Evolutionary conservation across 1,140 invertebrate genomes (phyloP), one percentile per base, ranked within the genome.

Genomic region (Anthonomus grandis): DNA sequence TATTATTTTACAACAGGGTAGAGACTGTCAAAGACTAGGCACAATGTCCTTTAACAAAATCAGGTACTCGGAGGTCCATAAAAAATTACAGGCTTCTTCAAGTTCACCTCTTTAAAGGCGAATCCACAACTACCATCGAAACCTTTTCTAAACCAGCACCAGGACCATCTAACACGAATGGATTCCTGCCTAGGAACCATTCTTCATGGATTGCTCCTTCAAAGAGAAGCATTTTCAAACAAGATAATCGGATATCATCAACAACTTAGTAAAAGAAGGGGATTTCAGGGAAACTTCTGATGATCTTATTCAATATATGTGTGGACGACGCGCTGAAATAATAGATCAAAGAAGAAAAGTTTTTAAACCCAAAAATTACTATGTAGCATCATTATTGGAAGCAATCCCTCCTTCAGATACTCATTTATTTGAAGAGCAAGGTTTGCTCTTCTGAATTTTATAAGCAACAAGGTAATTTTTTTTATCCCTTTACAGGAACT

Each of bases 221-320:
- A 54, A 17, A 54, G 38, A 15, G 51, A 46, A 9, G 21, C 24
- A 15, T 27, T 54, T 46, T 5, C 50, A n/a, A 31, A 31, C 27
- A n/a, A 6, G 6, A 31, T 31, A 31, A 31, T 8, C 6, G n/a
- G n/a, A n/a, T 31, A 31, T 31, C 6, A 31, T 31, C n/a, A n/a
- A 6, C n/a, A 31, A 31, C 6, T n/a, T 8, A 31, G 6, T n/a
- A n/a, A n/a, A 6, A 31, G 27, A 8, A 6, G n/a, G 27, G 27
- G 27, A 31, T 6, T 31, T 31, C n/a, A 6, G 27, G n/a, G 27
- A 31, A 31, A n/a, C n/a, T n/a, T 31, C 27, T 31, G 27, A 31
- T 31, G 27, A n/a, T n/a, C n/a, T n/a, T n/a, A n/a, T n/a, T n/a
- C n/a, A n/a, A n/a, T n/a, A 31, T 31, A 31, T 31, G n/a, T 31